Evolutionary conservation across 2,888 invertebrate genomes (phyloP).

Genomic region (Morpho achilles): DNA sequence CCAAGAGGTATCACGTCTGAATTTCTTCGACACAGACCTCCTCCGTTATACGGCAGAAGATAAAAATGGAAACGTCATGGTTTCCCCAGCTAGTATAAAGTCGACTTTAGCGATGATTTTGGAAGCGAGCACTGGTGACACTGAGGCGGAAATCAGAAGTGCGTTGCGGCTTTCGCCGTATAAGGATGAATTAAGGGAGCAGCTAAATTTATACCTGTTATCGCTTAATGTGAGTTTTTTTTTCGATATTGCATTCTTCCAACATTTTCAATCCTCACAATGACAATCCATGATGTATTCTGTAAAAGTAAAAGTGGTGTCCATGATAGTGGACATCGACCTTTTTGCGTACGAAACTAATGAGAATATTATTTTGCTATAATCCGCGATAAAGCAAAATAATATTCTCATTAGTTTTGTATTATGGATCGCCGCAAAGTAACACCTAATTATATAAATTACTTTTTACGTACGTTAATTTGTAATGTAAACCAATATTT

Average conservation of each 20-base stretch:
- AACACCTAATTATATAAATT: too few relatives aligned
- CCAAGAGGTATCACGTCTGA: slow-evolving; percentile 50
- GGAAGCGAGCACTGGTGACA: slow-evolving; percentile 79
- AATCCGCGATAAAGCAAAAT: too few relatives aligned
- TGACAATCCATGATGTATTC: too few relatives aligned
- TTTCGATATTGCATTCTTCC: not conserved
- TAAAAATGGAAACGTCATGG: slow-evolving; percentile 76
- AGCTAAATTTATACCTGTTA: slow-evolving; percentile 44
- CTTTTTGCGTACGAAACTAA: too few relatives aligned
- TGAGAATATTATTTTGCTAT: too few relatives aligned
- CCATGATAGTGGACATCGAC: too few relatives aligned
- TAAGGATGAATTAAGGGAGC: slow-evolving; percentile 51
- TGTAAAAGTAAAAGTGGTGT: too few relatives aligned
- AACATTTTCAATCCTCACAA: not conserved
- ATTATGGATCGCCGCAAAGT: too few relatives aligned
- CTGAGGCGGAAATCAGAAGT: slow-evolving; percentile 78
- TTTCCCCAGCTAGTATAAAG: slow-evolving; percentile 84
- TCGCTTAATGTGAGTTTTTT: slow-evolving; percentile 50
- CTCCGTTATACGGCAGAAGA: slow-evolving; percentile 61
- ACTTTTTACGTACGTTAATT: too few relatives aligned
- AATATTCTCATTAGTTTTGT: too few relatives aligned
- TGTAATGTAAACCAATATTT: too few relatives aligned
- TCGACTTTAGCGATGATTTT: slow-evolving; percentile 80
- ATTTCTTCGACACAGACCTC: slow-evolving; percentile 79
- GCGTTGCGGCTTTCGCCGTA: slow-evolving; percentile 75